Base-by-base conservation (phyloP, 2,888 invertebrate genomes). In the Chorisops tibialis region DNA sequence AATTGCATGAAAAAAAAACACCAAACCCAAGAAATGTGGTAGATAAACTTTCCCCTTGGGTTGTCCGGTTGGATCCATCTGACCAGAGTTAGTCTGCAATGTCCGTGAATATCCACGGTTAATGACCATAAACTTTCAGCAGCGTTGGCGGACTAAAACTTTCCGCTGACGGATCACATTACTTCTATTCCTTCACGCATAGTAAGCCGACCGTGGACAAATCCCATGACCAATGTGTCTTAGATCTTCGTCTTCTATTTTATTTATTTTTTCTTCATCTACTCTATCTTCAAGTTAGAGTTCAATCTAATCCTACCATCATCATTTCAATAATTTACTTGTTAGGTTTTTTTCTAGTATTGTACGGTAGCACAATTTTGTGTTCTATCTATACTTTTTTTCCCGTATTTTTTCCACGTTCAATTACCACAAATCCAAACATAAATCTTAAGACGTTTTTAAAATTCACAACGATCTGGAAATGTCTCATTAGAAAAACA, bases 71-170 rank as follows among this genome's bases (percentile, higher is more conserved):
- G 54, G 54, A 41, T 54, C 51, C 51, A 52, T 52, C 38, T 52
- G 51, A 52, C 51, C 51, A 52, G 39, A 14, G 18, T 11, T n/a
- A 41, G 16, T 54, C 41, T 24, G 22, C 54, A 41, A 24, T 43
- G 54, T 43, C 54, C 54, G 43, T 54, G 54, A 41, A 54, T 30
- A 43, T 54, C 18, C 54, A 54, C 54, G 54, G 54, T 54, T 41
- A 41, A 41, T 54, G 43, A 41, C 41, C 30, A 41, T 48, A 12
- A 45, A 16, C 16, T 48, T 48, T 24, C 16, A n/a, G 48, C n/a
- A 24, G 22, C 24, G 22, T n/a, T 22, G 48, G 4, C 21, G 22
- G 48, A 14, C 48, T 24, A 48, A 22, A 48, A 22, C 48, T 48
- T 48, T 48, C 48, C 48, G 24, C 48, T 24, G 45, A 19, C 19